Base-by-base conservation (phyloP, 2,888 invertebrate genomes). In the Amblyjoppa proteus region DNA sequence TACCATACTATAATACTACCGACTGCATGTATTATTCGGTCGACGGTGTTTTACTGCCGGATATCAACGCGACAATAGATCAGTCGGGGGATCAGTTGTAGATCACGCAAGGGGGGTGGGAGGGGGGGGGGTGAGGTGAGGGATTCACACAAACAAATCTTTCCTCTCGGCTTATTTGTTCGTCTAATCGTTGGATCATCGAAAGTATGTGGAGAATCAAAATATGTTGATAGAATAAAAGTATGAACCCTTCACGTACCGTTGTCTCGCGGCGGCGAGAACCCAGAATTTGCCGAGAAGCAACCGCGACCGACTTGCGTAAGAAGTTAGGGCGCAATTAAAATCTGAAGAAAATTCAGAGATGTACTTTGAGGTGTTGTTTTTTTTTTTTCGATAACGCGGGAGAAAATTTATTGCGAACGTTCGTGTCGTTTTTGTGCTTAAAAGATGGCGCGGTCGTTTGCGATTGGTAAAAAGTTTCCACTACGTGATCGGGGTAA, bases 21-120 rank as follows among this genome's bases (percentile, higher is more conserved):
- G 9, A 56, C 53, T 41, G 34, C 66, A 66, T 80, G 70, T 73
- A 41, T 81, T 58, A 73, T 53, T 61, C 7, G 53, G 3, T 28
- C 53, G 58, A 31, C 58, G 64, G 20, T 66, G 13, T 51, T 34
- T 34, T 34, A 51, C 41, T 7, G n/a, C 28, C n/a, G 2, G 31
- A 20, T 53, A 34, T n/a, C 61, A 66, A 51, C 75, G 66, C 34
- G 75, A 66, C 51, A n/a, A 28, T 76, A 20, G 51, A 76, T 76
- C 75, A 13, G 31, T 6, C 49, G 64, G 20, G 31, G 13, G 75
- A 74, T 74, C 45, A 51, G 75, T 45, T 45, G 31, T 31, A 6
- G 49, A 74, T 64, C 61, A 34, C 45, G 49, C 31, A 6, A n/a
- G 25, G 61, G 74, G 45, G 61, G n/a, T n/a, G n/a, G 0, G n/a